Percentiles rank a stretch among this genome's conserved stretches.
Evolutionary conservation across 2,113 vertebrate species (phyloP).

Genomic region (Archilochus colubris): DNA sequence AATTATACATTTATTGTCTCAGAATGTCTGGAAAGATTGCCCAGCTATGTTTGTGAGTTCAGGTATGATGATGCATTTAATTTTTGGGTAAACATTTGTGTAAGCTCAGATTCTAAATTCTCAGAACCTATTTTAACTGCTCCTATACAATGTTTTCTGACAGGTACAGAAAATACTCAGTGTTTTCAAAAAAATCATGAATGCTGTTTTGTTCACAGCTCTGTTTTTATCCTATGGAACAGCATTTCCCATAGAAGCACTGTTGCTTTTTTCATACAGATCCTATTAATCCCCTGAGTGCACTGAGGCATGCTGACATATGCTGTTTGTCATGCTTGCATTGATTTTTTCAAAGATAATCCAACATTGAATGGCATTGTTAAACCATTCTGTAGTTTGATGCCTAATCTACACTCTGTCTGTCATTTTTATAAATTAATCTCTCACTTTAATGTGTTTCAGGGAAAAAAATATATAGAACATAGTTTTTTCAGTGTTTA

Average conservation of each 20-base stretch:
- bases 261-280: background rate
- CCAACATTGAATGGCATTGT: conserved; percentile 30
- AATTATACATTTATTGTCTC: background rate
- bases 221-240: conserved; percentile 39
- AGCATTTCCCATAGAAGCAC: conserved; percentile 23
- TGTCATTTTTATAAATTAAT: background rate
- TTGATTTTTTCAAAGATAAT: conserved; percentile 50
- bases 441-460: background rate
- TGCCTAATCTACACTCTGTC: conserved; percentile 13
- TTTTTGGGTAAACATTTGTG: background rate
- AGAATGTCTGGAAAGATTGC: background rate
- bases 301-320: conserved; percentile 27
- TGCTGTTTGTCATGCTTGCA: conserved; percentile 36
- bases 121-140: background rate
- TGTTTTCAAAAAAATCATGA: background rate
- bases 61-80: background rate
- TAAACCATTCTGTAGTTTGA: background rate
- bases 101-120: background rate
- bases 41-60: background rate
- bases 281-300: conserved; percentile 32
- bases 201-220: background rate
- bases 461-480: background rate
- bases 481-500: background rate
- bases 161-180: background rate
- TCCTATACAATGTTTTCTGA: background rate